Evolutionary conservation across 2,888 invertebrate genomes (phyloP).

Genomic region (Drosophila borealis): DNA sequence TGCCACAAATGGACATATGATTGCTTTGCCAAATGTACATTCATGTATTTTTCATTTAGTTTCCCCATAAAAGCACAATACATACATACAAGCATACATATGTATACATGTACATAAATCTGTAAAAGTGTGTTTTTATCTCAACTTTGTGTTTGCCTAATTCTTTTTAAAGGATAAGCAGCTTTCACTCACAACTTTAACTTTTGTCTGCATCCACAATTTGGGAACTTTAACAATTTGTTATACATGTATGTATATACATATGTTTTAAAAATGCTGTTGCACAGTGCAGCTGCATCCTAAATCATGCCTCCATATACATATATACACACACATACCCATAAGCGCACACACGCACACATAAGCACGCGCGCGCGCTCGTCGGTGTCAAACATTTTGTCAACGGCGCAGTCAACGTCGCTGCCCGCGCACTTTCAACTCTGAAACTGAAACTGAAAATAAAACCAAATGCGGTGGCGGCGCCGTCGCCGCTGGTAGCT

Average conservation of each 20-base stretch:
- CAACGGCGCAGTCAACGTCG: slow-evolving; percentile 48
- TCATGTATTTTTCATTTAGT: too few species aligned
- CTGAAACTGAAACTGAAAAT: slow-evolving; percentile 66
- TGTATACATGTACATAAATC: too few species aligned
- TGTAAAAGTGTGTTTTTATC: too few species aligned
- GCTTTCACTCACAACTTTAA: too few species aligned
- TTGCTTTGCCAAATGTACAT: too few species aligned
- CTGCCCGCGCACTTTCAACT: slow-evolving; percentile 60
- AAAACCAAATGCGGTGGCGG: slow-evolving; percentile 62
- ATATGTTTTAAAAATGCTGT: slow-evolving; percentile 19
- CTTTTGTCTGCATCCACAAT: slow-evolving; percentile 2
- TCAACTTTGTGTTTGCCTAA: too few species aligned
- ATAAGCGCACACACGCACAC: background rate
- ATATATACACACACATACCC: background rate
- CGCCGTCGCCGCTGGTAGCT: slow-evolving; percentile 28
- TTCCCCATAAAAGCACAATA: background rate
- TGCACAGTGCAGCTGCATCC: slow-evolving; percentile 36
- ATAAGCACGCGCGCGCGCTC: slow-evolving; percentile 2
- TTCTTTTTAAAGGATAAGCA: too few species aligned
- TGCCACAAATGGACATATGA: too few species aligned
- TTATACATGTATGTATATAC: background rate
- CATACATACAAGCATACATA: background rate
- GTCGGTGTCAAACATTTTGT: slow-evolving; percentile 49
- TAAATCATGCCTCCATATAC: slow-evolving; percentile 2
- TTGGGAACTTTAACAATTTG: background rate